Evolutionary conservation across 2,113 vertebrate species (phyloP).

Genomic region (Eira barbara): DNA sequence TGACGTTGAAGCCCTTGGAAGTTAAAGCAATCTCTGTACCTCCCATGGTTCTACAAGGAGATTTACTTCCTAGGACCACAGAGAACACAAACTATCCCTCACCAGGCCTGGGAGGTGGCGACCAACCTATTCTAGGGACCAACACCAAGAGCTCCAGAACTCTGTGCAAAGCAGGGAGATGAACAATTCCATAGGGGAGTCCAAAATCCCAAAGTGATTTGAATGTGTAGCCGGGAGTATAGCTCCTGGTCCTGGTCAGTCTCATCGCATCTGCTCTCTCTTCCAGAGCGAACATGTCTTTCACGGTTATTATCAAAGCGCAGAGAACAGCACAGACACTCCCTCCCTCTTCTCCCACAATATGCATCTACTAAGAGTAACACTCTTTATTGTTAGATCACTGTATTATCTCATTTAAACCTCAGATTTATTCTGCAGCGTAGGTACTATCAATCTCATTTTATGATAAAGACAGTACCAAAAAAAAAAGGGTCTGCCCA

Average conservation of each 20-base stretch:
- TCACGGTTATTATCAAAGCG: not conserved
- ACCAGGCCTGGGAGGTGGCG: not conserved
- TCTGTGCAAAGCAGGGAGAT: not conserved
- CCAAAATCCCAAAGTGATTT: not conserved
- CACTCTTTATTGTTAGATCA: not conserved
- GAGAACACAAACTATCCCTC: not conserved
- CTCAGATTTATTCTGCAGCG: not conserved
- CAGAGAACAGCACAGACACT: not conserved
- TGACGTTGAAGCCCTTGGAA: not conserved
- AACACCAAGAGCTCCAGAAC: not conserved
- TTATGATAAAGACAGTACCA: not conserved
- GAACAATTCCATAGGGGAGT: not conserved
- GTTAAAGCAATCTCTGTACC: not conserved
- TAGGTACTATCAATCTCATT: not conserved
- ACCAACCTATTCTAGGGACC: not conserved
- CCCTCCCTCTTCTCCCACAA: not conserved
- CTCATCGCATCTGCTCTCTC: not conserved
- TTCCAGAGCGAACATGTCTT: not conserved
- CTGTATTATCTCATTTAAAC: not conserved
- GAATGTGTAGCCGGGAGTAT: not conserved
- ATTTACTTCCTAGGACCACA: not conserved
- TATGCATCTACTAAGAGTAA: not conserved
- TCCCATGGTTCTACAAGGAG: not conserved
- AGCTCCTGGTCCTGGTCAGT: not conserved
- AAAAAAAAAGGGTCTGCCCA: not conserved